Conservation (phyloP, 2,888 invertebrate species). For the Philereme vetulata region DNA sequence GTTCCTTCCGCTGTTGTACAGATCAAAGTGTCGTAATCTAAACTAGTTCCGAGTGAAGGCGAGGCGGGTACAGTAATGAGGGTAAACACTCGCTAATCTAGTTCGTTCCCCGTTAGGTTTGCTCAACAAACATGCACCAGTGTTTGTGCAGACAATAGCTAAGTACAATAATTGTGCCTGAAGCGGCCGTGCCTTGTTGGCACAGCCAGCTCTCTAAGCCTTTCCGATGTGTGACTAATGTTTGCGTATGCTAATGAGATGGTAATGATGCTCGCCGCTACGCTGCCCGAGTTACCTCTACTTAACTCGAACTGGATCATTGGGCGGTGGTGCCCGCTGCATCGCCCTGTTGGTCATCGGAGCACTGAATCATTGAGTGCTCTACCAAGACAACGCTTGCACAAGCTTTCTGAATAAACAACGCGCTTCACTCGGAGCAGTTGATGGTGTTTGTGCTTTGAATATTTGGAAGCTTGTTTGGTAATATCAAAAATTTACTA, state of each 20-base stretch:
- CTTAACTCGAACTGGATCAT: slow-evolving; percentile 71
- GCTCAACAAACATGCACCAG: slow-evolving; percentile 62
- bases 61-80: slow-evolving; percentile 44
- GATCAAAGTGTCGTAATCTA: slow-evolving; percentile 36
- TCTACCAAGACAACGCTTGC: slow-evolving; percentile 56
- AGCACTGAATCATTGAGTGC: slow-evolving; percentile 55
- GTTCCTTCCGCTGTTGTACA: slow-evolving; percentile 6
- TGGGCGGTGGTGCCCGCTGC: slow-evolving; percentile 54
- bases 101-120: slow-evolving; percentile 74
- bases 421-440: slow-evolving; percentile 44
- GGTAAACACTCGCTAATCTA: slow-evolving; percentile 76
- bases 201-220: slow-evolving; percentile 72
- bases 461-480: slow-evolving; percentile 10
- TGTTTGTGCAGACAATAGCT: slow-evolving; percentile 77
- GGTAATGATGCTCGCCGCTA: slow-evolving; percentile 63
- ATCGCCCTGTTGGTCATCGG: slow-evolving; percentile 59
- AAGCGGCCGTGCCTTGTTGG: slow-evolving; percentile 71
- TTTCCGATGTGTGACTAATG: slow-evolving; percentile 76
- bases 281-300: slow-evolving; percentile 51
- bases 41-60: slow-evolving; percentile 38
- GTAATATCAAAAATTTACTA: too few species aligned
- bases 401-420: slow-evolving; percentile 74
- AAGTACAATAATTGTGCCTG: slow-evolving; percentile 80
- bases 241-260: slow-evolving; percentile 81
- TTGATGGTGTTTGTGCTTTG: slow-evolving; percentile 40